Conservation (phyloP, 2,888 invertebrate species). For the Calliopum simillimum region DNA sequence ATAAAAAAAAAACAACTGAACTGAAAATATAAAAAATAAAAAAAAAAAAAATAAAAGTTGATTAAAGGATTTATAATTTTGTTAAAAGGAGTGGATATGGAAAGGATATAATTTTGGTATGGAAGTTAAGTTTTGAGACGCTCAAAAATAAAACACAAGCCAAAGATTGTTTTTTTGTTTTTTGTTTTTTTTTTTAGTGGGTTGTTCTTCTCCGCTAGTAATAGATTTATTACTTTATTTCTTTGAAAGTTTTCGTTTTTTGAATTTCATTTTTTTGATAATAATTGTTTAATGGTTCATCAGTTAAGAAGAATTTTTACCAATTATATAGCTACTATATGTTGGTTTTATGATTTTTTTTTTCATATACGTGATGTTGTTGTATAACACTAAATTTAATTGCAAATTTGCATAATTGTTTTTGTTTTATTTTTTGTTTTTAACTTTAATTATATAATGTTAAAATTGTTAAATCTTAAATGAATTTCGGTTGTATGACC, state of each 20-base stretch:
- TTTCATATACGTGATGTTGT: conserved; percentile 15
- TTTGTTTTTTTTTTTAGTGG: conserved; percentile 22
- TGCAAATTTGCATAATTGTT: too few relatives aligned
- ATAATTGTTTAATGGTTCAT: conserved; percentile 13
- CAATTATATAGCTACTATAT: not conserved
- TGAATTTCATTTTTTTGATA: conserved; percentile 3
- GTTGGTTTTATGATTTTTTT: too few relatives aligned
- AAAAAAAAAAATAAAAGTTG: not conserved
- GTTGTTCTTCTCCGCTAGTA: conserved; percentile 28
- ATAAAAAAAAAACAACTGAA: not conserved
- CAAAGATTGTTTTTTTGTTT: conserved; percentile 6
- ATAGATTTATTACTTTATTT: conserved; percentile 29
- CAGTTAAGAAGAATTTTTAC: conserved; percentile 2
- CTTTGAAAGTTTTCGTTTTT: conserved; percentile 7
- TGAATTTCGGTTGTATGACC: too few relatives aligned
- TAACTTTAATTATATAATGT: too few relatives aligned
- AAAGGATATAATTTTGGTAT: too few relatives aligned
- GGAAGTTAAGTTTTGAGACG: not conserved
- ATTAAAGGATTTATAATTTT: not conserved
- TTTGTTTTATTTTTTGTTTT: too few relatives aligned
- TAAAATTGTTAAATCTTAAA: too few relatives aligned
- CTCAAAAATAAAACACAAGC: conserved; percentile 33
- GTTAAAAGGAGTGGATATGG: too few relatives aligned
- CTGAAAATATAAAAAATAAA: not conserved
- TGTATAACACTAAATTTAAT: too few relatives aligned